Percentiles rank a stretch among this genome's conserved stretches.
These are phyloP conservation scores for Rallus limicola DNA, from an alignment of 2,113 vertebrate genomes.

Conservation along the genomic window DNA sequence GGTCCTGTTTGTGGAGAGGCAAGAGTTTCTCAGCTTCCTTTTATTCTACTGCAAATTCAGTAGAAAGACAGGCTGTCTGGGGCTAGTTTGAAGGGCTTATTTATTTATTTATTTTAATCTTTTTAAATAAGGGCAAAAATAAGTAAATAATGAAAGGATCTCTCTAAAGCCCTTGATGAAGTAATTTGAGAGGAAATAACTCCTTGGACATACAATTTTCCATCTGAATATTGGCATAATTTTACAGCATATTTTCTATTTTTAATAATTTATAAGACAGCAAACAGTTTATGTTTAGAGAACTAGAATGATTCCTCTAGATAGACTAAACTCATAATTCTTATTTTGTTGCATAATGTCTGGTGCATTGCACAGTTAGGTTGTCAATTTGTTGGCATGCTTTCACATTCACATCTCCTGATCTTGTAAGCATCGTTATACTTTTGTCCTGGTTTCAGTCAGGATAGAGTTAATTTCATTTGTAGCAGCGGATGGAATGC, in stretches of 20 bases:
- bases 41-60: background rate
- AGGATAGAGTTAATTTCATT: too few species aligned
- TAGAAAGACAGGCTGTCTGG: background rate
- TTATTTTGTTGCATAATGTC: background rate
- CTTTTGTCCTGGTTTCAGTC: too few species aligned
- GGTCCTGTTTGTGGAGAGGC: background rate
- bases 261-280: background rate
- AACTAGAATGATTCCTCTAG: background rate
- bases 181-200: background rate
- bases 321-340: background rate
- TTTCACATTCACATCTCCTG: background rate
- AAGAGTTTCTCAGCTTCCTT: background rate
- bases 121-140: background rate
- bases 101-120: background rate
- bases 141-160: background rate
- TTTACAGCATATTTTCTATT: background rate
- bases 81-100: background rate
- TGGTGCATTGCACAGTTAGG: background rate
- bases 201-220: background rate
- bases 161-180: background rate
- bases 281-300: background rate
- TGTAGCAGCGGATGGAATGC: too few species aligned
- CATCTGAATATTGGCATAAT: background rate
- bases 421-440: background rate
- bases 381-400: background rate